These are phyloP conservation scores for Alligator sinensis DNA, from an alignment of 2,113 vertebrate genomes.

Conservation along the genomic window DNA sequence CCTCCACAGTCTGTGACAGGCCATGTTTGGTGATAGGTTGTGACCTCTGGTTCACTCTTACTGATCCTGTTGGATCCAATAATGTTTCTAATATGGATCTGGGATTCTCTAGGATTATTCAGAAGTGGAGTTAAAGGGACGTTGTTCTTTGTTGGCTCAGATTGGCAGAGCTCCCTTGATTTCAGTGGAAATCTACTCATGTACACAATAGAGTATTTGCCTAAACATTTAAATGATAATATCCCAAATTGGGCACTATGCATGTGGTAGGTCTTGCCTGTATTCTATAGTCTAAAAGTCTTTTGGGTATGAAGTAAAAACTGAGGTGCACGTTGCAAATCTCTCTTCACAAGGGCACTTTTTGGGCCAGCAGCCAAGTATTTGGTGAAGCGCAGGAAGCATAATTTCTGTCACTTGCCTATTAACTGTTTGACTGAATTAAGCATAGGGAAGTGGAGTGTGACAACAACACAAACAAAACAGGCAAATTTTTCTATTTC, in stretches of 20 bases:
- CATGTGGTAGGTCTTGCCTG: background rate
- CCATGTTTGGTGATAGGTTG: no score
- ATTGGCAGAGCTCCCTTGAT: background rate
- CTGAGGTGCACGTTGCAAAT: background rate
- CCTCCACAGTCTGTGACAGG: no score
- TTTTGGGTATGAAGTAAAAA: background rate
- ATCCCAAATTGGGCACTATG: background rate
- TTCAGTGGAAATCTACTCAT: background rate
- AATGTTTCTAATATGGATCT: background rate
- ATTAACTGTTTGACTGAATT: background rate
- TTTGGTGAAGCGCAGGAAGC: background rate
- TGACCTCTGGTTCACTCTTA: background rate
- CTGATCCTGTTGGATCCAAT: background rate
- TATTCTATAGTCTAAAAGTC: background rate
- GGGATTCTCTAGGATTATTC: background rate
- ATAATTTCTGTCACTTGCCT: background rate
- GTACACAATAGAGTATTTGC: background rate
- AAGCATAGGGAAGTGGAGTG: background rate
- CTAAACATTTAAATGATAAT: background rate
- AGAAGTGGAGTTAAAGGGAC: background rate
- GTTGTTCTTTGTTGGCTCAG: background rate
- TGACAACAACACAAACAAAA: constrained; percentile 4
- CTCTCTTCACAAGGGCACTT: background rate
- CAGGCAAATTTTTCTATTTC: background rate
- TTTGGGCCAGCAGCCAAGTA: background rate